Evolutionary conservation across 2,797 vertebrate genomes (phyloP), one percentile per base, ranked within the genome.

Genomic region (Enteromius treurensis): DNA sequence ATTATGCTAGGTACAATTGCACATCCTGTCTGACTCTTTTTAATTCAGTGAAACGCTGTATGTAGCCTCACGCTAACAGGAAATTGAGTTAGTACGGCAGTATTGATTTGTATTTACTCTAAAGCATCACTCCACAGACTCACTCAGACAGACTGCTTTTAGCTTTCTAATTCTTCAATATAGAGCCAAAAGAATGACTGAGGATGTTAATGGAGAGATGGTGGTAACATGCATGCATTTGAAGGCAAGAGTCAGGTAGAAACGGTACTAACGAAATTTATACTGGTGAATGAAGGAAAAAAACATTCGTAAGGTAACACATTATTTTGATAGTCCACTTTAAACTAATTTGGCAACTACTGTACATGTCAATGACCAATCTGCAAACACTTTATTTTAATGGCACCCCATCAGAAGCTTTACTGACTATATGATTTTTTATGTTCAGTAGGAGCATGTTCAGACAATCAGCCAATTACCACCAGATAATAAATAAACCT

Each of bases 81-180:
- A 74, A 88, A 82, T 77, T 85, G 79, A 82, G 79, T 80, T 74
- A 86, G 75, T 32, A 45, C 19, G n/a, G 83, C 67, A 60, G 75
- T 82, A 82, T 73, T 82, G 83, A 68, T 79, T 84, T 84, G 49
- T 80, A 82, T 83, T 82, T 75, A 19, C 79, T 23, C 19, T 69
- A 79, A 82, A 83, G 74, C 81, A 70, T 83, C 81, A 82, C 71
- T 77, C 40, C 73, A 68, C 85, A 74, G 71, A 84, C 51, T 81
- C 21, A 78, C 86, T 79, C 53, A 62, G 55, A 74, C 47, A 49
- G 75, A 74, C 79, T 73, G 67, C 79, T 79, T 78, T 87, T 70
- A 70, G 65, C 51, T 60, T 83, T 40, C 51, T 77, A 77, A 83
- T 83, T 83, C 65, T 83, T 62, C 74, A 78, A 60, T 78, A 58